Conservation (phyloP, 1,140 invertebrate genomes). For the Idris sp. region DNA sequence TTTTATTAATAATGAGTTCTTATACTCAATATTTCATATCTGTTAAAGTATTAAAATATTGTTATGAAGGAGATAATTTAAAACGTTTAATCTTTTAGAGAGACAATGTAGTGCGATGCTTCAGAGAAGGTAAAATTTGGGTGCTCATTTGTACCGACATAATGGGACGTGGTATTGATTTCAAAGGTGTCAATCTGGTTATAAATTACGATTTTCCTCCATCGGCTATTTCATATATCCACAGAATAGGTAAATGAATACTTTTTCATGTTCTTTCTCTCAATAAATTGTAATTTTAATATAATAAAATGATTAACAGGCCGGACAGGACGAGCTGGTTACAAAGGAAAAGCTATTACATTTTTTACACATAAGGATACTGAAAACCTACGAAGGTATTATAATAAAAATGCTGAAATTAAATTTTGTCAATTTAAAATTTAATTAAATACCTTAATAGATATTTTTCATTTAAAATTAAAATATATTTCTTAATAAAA, state of each 20-base stretch:
- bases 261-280: no score
- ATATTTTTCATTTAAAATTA: no score
- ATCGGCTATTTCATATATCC: conserved; percentile 95
- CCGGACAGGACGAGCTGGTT: conserved; percentile 95
- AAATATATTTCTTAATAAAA: no score
- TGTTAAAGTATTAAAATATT: neutral
- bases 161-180: conserved; percentile 98
- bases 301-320: conserved; percentile 76
- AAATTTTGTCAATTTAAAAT: neutral
- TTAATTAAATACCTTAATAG: no score
- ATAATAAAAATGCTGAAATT: neutral
- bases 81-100: conserved; percentile 79
- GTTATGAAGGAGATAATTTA: no score
- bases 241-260: conserved; percentile 85
- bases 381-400: conserved; percentile 88
- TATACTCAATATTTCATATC: no score
- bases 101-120: conserved; percentile 92
- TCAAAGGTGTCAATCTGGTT: conserved; percentile 97
- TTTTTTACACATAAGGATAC: conserved; percentile 96
- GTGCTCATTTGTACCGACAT: conserved; percentile 98
- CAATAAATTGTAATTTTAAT: neutral
- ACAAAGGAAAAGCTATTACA: conserved; percentile 91
- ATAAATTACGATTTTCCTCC: conserved; percentile 99
- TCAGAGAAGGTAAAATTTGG: conserved; percentile 95
- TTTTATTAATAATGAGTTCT: no score